Base-by-base conservation (phyloP, 2,888 invertebrate species). In the Notodonta dromedarius region DNA sequence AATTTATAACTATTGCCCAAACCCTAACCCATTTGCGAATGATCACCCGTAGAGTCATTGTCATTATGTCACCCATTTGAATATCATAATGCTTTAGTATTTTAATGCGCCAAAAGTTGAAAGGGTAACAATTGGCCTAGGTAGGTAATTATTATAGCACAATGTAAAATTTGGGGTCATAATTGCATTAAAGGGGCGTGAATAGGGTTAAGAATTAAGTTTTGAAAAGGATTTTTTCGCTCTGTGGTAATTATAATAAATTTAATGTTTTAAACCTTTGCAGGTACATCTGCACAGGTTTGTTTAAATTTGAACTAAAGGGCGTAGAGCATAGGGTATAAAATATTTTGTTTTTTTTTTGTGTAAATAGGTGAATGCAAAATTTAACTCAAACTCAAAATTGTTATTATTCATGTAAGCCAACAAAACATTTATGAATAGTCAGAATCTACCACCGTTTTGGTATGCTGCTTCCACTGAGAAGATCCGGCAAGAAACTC, bases 21-120 rank as follows among this genome's bases (percentile, higher is more conserved):
- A 35, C 52, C 52, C 54, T 54, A 39, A 24, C 14, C 39, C 54
- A 54, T 54, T 52, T 14, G n/a, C 39, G 35, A 39, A 54, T 9
- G 60, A 56, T 64, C 71, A 58, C 78, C 79, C 75, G 72, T 58
- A 24, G 79, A 48, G 75, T 14, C 50, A 69, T 77, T 78, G 73
- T 75, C 51, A 62, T 61, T 56, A 42, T 50, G 59, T 65, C 59
- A 62, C 40, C 62, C 13, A 66, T 71, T 70, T 71, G 64, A 71
- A 71, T 71, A 69, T 62, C 56, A 51, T 52, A 56, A 44, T 35
- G 35, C 35, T 5, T 7, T 24, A 24, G 35, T 7, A 35, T 35
- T 35, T 35, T 35, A 35, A 35, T 56, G 40, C n/a, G 39, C 8
- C 35, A 8, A 56, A 56, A 56, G 44, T 44, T 24, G 12, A 55